A percentile compares a stretch with the other conserved stretches of the same genome.
Conservation (phyloP, 2,888 invertebrate genomes). For the Apomyelois bistriatella region DNA sequence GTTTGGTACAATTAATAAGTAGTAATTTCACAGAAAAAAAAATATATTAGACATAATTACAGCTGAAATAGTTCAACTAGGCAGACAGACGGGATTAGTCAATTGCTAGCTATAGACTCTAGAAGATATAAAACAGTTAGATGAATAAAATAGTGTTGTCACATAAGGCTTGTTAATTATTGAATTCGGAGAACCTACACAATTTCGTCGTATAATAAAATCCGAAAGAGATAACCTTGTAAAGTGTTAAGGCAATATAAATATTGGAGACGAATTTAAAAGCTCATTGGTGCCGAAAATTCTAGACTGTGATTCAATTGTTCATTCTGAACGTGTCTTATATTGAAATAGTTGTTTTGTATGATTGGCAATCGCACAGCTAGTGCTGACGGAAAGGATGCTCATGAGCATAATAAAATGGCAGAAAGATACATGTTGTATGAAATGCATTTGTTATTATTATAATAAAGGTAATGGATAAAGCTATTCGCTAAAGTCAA, state of each 20-base stretch:
- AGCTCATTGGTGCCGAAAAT: constrained; percentile 78
- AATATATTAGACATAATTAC: constrained; percentile 59
- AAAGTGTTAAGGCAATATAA: constrained; percentile 46
- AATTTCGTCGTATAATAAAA: constrained; percentile 49
- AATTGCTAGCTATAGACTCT: constrained; percentile 77
- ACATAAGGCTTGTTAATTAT: constrained; percentile 62
- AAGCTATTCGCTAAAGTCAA: constrained; percentile 37
- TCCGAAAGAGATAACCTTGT: constrained; percentile 46
- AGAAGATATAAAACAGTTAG: constrained; percentile 58
- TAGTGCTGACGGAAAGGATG: constrained; percentile 48
- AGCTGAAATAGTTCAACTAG: constrained; percentile 71
- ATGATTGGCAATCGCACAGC: constrained; percentile 66
- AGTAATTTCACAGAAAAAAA: constrained; percentile 62
- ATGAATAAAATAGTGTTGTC: constrained; percentile 53
- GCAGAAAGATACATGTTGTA: constrained; percentile 50
- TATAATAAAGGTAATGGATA: constrained; percentile 34
- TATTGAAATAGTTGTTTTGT: constrained; percentile 79
- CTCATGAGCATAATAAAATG: constrained; percentile 35
- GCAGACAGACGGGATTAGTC: constrained; percentile 69
- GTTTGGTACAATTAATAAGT: constrained; percentile 65
- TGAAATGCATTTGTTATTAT: constrained; percentile 63
- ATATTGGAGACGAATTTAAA: constrained; percentile 73
- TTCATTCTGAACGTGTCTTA: constrained; percentile 79
- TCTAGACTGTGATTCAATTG: constrained; percentile 79
- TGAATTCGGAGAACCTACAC: constrained; percentile 41